Percentiles rank a stretch among this genome's conserved stretches.
Conservation (phyloP, 2,888 invertebrate genomes). For the Leptopilina drosophilae region DNA sequence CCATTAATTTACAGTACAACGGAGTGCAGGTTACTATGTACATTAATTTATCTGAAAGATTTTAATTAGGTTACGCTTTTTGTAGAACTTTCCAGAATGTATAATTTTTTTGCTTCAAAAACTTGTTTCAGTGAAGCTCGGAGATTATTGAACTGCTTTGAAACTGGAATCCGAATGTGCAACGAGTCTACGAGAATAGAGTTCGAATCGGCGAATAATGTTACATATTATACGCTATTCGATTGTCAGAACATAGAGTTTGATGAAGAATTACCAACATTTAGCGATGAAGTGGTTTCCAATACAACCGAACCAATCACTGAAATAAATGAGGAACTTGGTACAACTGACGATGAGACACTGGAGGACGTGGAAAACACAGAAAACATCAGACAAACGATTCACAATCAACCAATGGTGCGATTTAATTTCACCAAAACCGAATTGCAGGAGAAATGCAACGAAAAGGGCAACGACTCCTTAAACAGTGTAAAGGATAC, state of each 20-base stretch:
- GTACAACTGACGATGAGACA: no score
- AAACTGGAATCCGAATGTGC: background rate
- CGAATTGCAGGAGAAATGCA: background rate
- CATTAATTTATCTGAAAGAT: background rate
- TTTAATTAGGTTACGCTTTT: no score
- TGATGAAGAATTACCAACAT: background rate
- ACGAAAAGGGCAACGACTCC: background rate
- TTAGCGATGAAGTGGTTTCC: background rate
- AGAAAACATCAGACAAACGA: background rate
- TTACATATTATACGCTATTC: conserved; percentile 10
- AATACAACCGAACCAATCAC: background rate
- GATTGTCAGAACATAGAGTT: background rate
- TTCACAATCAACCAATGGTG: background rate
- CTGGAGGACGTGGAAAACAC: background rate
- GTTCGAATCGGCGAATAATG: conserved; percentile 16
- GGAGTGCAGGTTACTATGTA: conserved; percentile 11
- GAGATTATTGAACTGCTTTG: background rate
- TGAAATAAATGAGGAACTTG: background rate
- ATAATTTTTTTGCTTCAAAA: no score
- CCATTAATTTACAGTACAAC: conserved; percentile 17
- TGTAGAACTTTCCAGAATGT: no score
- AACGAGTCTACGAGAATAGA: background rate
- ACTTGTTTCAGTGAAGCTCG: conserved; percentile 1
- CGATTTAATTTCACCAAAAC: conserved; percentile 7
- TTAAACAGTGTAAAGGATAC: background rate